Base-by-base conservation (phyloP, 2,888 invertebrate genomes). In the Caenorhabditis sp. region DNA sequence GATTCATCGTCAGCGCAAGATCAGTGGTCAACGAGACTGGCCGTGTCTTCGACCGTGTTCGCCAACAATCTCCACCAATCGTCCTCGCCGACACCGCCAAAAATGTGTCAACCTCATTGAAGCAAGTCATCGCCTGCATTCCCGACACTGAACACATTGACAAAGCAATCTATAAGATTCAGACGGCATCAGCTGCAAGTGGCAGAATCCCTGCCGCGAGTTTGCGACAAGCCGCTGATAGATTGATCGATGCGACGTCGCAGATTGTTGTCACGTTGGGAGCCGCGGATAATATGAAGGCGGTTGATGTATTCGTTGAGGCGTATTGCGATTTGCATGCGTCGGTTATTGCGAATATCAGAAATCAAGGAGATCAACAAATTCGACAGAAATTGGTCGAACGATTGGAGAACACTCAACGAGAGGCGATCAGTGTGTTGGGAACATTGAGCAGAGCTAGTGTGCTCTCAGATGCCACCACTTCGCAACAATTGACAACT, bases 131-230 rank as follows among this genome's bases (percentile, higher is more conserved):
- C 63, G 93, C 93, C 79, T 94, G 94, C 76, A 91, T 97, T 54
- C 96, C 97, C 0, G 95, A 95, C 0, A 95, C 96, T 88, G 92
- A 93, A 63, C 95, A 96, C 87, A 93, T 97, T n/a, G 96, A 97
- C 82, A 92, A 92, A 76, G 92, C 92, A 83, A 94, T 78, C 52
- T 92, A 92, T 71, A 92, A 93, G 65, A 88, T 89, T 31, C 89
- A 89, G 59, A 92, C 93, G 82, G 91, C 74, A 52, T 36, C 70
- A 21, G 60, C 73, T 12, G 61, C 68, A 0, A 61, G 87, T 75
- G 84, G 82, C 7, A 93, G 94, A 85, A 91, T 95, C 0, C 95
- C 96, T 88, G 91, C 92, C 2, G 52, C 67, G 8, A 94, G 95
- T 84, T 90, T 97, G 63, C 93, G 93, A 87, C 91, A 91, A 12